Evolutionary conservation across 2,113 vertebrate species (phyloP).

Genomic region (Glaucomys volans): DNA sequence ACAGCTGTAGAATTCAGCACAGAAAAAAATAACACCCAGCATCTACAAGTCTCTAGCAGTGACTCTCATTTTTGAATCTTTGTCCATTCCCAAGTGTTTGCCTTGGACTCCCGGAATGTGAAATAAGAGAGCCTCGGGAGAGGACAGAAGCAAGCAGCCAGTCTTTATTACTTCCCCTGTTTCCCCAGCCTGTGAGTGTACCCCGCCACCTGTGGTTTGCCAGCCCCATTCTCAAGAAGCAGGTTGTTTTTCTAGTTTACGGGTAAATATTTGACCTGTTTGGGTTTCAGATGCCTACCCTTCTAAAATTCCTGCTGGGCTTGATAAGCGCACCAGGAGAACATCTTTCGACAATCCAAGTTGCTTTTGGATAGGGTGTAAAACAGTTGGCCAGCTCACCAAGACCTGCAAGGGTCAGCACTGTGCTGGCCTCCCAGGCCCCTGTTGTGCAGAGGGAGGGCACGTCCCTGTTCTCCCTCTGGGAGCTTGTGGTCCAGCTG

Average conservation of each 20-base stretch:
- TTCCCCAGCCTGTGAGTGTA: neutral
- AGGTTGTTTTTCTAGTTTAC: slow-evolving; percentile 66
- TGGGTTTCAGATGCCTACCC: slow-evolving; percentile 64
- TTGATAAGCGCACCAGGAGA: slow-evolving; percentile 50
- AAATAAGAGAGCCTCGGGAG: neutral
- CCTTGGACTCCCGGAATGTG: neutral
- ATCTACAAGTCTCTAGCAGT: neutral
- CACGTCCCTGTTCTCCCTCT: neutral
- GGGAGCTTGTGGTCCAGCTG: neutral
- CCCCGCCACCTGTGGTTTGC: neutral
- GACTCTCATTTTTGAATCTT: slow-evolving; percentile 10
- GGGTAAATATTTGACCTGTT: slow-evolving; percentile 76
- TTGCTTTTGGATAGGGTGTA: slow-evolving; percentile 46
- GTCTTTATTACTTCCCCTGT: neutral
- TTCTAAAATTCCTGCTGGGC: slow-evolving; percentile 2
- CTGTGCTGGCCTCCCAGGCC: neutral
- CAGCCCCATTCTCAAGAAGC: neutral
- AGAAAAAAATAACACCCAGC: neutral
- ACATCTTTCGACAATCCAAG: slow-evolving; percentile 8
- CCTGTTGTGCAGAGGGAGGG: neutral
- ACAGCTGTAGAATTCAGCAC: slow-evolving; percentile 42
- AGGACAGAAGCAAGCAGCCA: neutral
- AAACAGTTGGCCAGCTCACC: neutral
- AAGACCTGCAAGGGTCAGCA: neutral
- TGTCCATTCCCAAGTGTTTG: slow-evolving; percentile 19